Evolutionary conservation across 2,888 invertebrate genomes (phyloP).

Genomic region (Apamea epomidion): DNA sequence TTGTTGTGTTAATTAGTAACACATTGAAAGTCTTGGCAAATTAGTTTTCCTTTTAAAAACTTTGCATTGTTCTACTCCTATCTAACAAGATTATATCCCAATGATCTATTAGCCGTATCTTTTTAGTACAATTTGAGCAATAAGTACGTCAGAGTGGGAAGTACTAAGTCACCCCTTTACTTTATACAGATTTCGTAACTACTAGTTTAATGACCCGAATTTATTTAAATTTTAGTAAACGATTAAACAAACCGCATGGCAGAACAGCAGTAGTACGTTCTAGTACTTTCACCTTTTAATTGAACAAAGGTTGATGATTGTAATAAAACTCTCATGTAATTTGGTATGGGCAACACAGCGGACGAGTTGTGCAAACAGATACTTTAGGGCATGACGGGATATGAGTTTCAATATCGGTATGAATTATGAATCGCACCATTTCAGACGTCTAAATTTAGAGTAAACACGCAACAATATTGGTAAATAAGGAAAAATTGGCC

Average conservation of each 20-base stretch:
- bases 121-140: constrained; percentile 10
- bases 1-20: constrained; percentile 22
- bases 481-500: constrained; percentile 27
- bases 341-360: constrained; percentile 1
- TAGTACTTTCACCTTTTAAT: background rate
- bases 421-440: constrained; percentile 17
- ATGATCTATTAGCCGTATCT: constrained; percentile 10
- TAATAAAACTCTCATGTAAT: background rate
- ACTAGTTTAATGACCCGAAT: background rate
- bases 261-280: background rate
- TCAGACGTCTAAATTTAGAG: constrained; percentile 6
- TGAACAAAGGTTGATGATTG: constrained; percentile 14
- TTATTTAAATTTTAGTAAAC: background rate
- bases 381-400: background rate
- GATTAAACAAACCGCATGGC: background rate
- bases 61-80: background rate
- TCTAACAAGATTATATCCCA: background rate
- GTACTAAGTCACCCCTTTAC: background rate
- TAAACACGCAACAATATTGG: constrained; percentile 32
- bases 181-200: constrained; percentile 3
- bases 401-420: constrained; percentile 6
- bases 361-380: constrained; percentile 17
- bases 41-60: background rate
- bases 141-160: background rate
- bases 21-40: constrained; percentile 1